These are phyloP conservation scores for Lepidurus arcticus DNA, from an alignment of 1,140 invertebrate genomes.

Conservation along the genomic window DNA sequence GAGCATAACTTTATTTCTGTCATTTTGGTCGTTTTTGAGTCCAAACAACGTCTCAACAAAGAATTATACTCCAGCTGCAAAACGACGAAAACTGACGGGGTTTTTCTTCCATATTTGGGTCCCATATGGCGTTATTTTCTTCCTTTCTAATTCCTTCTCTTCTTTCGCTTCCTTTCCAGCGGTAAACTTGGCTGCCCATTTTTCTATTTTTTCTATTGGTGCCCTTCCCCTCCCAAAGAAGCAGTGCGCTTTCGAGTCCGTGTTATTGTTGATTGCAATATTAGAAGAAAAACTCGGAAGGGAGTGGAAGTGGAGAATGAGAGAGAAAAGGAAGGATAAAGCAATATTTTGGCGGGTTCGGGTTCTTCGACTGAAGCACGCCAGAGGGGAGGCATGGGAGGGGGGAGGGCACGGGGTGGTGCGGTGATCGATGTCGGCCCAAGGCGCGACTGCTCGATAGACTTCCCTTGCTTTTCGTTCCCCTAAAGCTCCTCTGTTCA, in stretches of 20 bases:
- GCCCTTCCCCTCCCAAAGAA: neutral
- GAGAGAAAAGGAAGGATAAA: neutral
- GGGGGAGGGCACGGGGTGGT: neutral
- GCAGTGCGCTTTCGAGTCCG: slow-evolving; percentile 13
- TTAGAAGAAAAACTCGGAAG: neutral
- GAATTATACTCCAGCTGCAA: neutral
- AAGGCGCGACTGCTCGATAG: slow-evolving; percentile 17
- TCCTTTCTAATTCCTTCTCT: slow-evolving; percentile 21
- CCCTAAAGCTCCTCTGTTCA: neutral
- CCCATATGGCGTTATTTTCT: neutral
- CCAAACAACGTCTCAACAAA: neutral
- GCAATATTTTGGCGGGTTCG: neutral
- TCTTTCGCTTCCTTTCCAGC: slow-evolving; percentile 25
- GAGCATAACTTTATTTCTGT: neutral
- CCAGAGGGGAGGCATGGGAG: neutral
- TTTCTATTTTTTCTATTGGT: neutral
- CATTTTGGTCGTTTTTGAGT: neutral
- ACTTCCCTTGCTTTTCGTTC: neutral
- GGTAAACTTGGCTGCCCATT: slow-evolving; percentile 27
- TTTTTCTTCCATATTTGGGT: slow-evolving; percentile 24
- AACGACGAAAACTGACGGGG: neutral
- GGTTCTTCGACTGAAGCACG: neutral
- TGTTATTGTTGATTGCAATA: neutral
- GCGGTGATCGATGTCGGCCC: neutral
- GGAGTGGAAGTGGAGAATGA: neutral